Percentiles rank a stretch among this genome's conserved stretches.
Evolutionary conservation across 2,888 invertebrate species (phyloP).

Genomic region (Euproctis similis): DNA sequence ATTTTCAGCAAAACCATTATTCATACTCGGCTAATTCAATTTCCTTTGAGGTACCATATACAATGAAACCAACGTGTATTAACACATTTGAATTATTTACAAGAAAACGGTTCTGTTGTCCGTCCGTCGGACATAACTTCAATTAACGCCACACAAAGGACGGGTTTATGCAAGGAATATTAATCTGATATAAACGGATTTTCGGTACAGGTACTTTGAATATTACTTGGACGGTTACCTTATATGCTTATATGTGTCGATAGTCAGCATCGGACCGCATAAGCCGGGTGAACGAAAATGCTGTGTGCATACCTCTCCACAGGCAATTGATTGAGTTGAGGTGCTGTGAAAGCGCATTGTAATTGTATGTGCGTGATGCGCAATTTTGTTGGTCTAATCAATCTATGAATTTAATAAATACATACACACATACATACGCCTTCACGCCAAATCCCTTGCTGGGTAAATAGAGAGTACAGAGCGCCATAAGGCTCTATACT

Average conservation of each 20-base stretch:
- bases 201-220: conserved; percentile 1
- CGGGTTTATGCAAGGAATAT: conserved; percentile 23
- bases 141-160: conserved; percentile 36
- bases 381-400: too few species aligned
- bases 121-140: conserved; percentile 30
- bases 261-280: neutral
- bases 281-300: neutral
- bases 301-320: too few species aligned
- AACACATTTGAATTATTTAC: conserved; percentile 31
- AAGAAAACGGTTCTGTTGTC: conserved; percentile 26
- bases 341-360: too few species aligned
- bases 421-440: too few species aligned
- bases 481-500: too few species aligned
- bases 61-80: conserved; percentile 11
- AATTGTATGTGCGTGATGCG: too few species aligned
- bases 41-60: conserved; percentile 8
- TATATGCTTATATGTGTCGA: neutral
- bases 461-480: too few species aligned
- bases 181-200: conserved; percentile 7
- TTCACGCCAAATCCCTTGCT: too few species aligned
- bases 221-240: neutral
- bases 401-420: neutral
- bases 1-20: conserved; percentile 4
- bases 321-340: too few species aligned
- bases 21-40: conserved; percentile 7